A percentile compares a stretch with the other conserved stretches of the same genome.
These are phyloP conservation scores for Pararge aegeria DNA, from an alignment of 1,140 invertebrate genomes.

Conservation along the genomic window DNA sequence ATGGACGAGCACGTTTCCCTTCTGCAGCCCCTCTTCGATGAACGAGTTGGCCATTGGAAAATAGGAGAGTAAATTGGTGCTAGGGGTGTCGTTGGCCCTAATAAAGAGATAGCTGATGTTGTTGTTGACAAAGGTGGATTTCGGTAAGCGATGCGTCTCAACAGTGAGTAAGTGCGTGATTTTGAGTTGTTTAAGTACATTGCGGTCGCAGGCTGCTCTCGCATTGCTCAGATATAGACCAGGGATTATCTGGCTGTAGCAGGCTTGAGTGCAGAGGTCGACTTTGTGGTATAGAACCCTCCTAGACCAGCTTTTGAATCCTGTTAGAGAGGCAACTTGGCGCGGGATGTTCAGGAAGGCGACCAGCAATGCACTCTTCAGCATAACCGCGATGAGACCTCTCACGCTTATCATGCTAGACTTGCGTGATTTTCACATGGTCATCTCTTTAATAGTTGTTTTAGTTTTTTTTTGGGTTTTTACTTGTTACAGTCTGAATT, in stretches of 20 bases:
- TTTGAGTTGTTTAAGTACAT: slow-evolving; percentile 58
- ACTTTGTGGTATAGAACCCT: slow-evolving; percentile 55
- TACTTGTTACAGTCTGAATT: slow-evolving; percentile 31
- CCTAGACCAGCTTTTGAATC: slow-evolving; percentile 57
- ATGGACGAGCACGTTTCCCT: slow-evolving; percentile 91
- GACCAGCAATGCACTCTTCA: slow-evolving; percentile 58
- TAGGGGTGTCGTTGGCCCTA: slow-evolving; percentile 67
- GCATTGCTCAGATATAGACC: slow-evolving; percentile 72
- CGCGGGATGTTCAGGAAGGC: slow-evolving; percentile 60
- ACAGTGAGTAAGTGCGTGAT: slow-evolving; percentile 73
- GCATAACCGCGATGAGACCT: slow-evolving; percentile 56
- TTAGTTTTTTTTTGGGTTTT: slow-evolving; percentile 23
- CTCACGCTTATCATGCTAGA: slow-evolving; percentile 48
- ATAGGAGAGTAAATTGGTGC: slow-evolving; percentile 67
- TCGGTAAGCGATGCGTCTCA: slow-evolving; percentile 58
- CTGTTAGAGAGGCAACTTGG: slow-evolving; percentile 51
- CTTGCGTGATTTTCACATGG: slow-evolving; percentile 39
- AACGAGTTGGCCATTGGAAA: slow-evolving; percentile 73
- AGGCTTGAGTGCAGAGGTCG: slow-evolving; percentile 66
- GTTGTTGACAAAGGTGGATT: slow-evolving; percentile 51
- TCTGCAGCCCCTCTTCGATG: slow-evolving; percentile 62
- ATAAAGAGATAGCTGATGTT: slow-evolving; percentile 67
- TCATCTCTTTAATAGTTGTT: slow-evolving; percentile 33
- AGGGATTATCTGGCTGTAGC: slow-evolving; percentile 65
- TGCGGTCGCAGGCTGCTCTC: slow-evolving; percentile 54